phyloP scores from a whole-genome alignment of 2,888 invertebrate species.

The Meiosimyza platycephala region DNA sequence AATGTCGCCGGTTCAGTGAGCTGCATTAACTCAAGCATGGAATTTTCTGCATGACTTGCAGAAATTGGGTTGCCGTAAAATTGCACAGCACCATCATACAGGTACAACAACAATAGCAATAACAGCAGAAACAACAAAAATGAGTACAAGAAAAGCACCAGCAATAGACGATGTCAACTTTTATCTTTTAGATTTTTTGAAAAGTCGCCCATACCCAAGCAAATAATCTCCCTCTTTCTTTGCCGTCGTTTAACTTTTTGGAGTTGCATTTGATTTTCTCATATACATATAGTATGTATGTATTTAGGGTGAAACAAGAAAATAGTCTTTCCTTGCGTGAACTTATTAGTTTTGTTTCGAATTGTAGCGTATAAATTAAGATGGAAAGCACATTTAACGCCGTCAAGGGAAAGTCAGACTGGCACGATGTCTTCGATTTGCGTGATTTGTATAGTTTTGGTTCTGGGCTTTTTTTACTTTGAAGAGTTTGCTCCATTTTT shows the following conservation, averaged over 20 bases:
- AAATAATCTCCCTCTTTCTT: background rate
- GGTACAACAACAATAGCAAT: constrained; percentile 25
- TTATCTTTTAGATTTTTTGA: constrained; percentile 8
- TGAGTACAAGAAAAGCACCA: background rate
- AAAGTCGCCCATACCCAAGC: constrained; percentile 8
- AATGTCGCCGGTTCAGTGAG: constrained; percentile 38
- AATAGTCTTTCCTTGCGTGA: too few relatives aligned
- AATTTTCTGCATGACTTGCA: constrained; percentile 40
- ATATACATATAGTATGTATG: too few relatives aligned
- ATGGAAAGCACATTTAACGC: too few relatives aligned
- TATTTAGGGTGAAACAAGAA: too few relatives aligned
- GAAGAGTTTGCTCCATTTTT: too few relatives aligned
- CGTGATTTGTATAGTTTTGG: too few relatives aligned
- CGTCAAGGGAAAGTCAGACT: too few relatives aligned
- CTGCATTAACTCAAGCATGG: constrained; percentile 38
- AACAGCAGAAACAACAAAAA: constrained; percentile 7
- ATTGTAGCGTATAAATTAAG: too few relatives aligned
- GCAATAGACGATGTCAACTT: constrained; percentile 17
- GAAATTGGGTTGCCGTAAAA: constrained; percentile 39
- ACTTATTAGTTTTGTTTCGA: too few relatives aligned
- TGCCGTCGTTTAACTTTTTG: constrained; percentile 15
- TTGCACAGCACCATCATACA: constrained; percentile 30
- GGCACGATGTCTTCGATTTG: too few relatives aligned
- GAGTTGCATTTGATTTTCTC: background rate
- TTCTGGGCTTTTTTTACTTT: too few relatives aligned